Conservation (phyloP, 2,888 invertebrate genomes). For the Gortyna flavago region DNA sequence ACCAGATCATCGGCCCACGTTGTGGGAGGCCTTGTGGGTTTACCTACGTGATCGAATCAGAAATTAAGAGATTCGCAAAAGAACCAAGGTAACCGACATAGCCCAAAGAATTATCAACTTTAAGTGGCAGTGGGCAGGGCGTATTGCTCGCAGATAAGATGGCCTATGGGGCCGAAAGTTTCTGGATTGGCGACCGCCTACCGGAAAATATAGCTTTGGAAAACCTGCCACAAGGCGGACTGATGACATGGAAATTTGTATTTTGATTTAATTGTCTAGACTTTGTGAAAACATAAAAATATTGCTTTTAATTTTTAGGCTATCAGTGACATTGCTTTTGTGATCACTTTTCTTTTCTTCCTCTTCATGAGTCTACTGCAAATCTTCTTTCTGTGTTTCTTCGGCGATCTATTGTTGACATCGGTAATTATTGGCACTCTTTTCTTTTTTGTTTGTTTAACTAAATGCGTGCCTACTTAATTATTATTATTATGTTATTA, state of each 20-base stretch:
- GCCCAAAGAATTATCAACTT: background rate
- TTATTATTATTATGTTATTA: background rate
- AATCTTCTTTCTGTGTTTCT: conserved; percentile 80
- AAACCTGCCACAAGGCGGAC: too few relatives aligned
- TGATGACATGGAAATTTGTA: background rate
- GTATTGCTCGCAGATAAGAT: too few relatives aligned
- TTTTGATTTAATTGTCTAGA: background rate
- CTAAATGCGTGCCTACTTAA: background rate
- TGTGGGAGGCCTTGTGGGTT: too few relatives aligned
- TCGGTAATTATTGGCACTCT: conserved; percentile 71
- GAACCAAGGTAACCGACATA: background rate
- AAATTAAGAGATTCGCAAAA: background rate
- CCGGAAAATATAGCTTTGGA: too few relatives aligned
- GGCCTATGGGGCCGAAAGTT: background rate
- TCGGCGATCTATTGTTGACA: conserved; percentile 78
- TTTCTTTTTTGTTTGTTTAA: background rate
- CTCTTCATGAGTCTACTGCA: conserved; percentile 76
- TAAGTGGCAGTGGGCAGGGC: background rate
- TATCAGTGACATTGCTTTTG: conserved; percentile 69
- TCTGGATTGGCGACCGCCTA: background rate
- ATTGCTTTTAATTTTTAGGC: conserved; percentile 70
- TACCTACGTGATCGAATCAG: too few relatives aligned
- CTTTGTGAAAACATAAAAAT: background rate
- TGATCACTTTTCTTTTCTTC: conserved; percentile 74
- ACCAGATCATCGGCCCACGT: background rate